Conservation (phyloP, 2,888 invertebrate genomes). For the Autographa pulchrina region DNA sequence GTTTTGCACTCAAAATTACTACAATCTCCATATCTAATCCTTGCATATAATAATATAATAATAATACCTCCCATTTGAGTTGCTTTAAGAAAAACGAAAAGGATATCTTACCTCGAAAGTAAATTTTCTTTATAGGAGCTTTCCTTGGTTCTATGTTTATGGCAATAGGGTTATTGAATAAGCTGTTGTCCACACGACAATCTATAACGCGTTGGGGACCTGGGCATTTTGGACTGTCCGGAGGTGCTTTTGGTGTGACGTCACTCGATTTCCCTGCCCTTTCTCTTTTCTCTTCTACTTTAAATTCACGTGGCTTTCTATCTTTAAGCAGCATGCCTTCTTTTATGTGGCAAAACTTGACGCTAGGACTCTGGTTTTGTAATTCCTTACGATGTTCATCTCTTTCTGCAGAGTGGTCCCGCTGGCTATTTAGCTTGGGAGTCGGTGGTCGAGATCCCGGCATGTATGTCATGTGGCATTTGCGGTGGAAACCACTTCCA, state of each 20-base stretch:
- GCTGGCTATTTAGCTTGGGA: background rate
- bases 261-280: background rate
- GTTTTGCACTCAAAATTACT: too few relatives aligned
- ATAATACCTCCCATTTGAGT: too few relatives aligned
- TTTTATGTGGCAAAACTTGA: background rate
- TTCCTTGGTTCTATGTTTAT: background rate
- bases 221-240: background rate
- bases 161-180: background rate
- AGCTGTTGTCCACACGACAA: background rate
- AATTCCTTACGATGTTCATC: background rate
- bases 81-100: background rate
- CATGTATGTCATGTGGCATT: background rate
- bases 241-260: background rate
- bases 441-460: conserved; percentile 11
- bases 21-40: too few relatives aligned
- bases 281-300: conserved; percentile 4
- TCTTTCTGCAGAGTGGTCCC: background rate
- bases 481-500: conserved; percentile 7
- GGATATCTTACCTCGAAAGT: conserved; percentile 23
- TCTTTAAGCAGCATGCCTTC: background rate
- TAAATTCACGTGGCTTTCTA: background rate
- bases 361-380: too few relatives aligned
- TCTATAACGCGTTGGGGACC: conserved; percentile 13
- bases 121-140: conserved; percentile 36
- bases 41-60: too few relatives aligned